phyloP scores from a whole-genome alignment of 2,797 vertebrate species.

The Dendrocincla tyrannina region DNA sequence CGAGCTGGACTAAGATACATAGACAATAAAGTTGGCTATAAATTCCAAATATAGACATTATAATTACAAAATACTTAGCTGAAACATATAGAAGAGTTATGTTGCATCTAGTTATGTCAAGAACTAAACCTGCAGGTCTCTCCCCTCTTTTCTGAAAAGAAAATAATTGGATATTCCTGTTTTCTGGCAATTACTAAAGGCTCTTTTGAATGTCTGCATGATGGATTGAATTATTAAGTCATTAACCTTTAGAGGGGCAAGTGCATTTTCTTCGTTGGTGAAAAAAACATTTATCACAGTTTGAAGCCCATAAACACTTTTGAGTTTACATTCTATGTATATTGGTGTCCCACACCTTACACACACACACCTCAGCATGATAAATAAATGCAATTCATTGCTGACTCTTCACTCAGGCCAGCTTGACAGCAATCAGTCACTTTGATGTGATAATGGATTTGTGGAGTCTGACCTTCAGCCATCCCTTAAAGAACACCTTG shows the following conservation, averaged over 20 bases:
- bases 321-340: background rate
- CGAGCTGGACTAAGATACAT: background rate
- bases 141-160: background rate
- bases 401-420: background rate
- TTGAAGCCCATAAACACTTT: background rate
- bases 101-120: background rate
- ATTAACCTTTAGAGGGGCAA: background rate
- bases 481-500: background rate
- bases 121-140: background rate
- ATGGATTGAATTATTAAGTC: background rate
- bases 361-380: background rate
- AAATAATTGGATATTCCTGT: background rate
- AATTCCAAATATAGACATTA: background rate
- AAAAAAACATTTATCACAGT: background rate
- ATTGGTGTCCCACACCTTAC: background rate
- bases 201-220: background rate
- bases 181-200: background rate
- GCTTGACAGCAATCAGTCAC: background rate
- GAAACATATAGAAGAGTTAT: background rate
- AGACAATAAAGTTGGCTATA: background rate
- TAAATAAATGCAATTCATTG: background rate
- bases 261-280: accelerated
- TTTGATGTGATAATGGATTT: background rate
- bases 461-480: background rate
- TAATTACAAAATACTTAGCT: background rate